phyloP scores from a whole-genome alignment of 2,113 vertebrate species.

The Archilochus colubris region DNA sequence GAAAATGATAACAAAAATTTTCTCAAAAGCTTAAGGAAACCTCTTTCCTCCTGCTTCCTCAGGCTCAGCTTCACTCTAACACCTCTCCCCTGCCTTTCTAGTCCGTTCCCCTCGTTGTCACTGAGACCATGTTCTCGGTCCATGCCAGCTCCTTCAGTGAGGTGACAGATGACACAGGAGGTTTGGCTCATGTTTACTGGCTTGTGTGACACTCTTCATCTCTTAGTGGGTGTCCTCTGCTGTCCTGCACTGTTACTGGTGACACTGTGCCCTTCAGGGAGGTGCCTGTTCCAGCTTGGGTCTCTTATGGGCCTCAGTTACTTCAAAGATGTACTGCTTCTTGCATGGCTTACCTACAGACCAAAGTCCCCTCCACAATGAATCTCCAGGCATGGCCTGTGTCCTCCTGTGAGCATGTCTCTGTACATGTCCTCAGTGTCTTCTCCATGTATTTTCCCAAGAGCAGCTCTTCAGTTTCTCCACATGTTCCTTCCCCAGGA shows the following conservation, averaged over 20 bases:
- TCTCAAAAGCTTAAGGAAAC: background rate
- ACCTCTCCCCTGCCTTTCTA: background rate
- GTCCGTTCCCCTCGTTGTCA: background rate
- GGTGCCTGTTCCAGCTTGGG: background rate
- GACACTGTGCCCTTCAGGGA: background rate
- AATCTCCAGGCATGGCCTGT: background rate
- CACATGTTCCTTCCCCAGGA: background rate
- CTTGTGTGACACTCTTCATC: background rate
- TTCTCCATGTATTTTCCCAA: background rate
- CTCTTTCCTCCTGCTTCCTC: background rate
- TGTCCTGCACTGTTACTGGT: background rate
- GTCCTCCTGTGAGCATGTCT: background rate
- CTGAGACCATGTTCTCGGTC: background rate
- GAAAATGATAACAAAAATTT: background rate
- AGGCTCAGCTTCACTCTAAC: background rate
- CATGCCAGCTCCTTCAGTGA: background rate
- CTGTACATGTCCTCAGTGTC: background rate
- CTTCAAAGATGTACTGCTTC: background rate
- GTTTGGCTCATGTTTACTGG: background rate
- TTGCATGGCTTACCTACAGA: background rate
- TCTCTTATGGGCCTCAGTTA: background rate
- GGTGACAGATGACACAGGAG: background rate
- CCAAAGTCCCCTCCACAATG: background rate
- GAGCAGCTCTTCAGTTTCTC: constrained; percentile 8
- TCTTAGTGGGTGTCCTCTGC: background rate